Conservation (phyloP, 1,140 invertebrate species). For the Hycleus phaleratus region DNA sequence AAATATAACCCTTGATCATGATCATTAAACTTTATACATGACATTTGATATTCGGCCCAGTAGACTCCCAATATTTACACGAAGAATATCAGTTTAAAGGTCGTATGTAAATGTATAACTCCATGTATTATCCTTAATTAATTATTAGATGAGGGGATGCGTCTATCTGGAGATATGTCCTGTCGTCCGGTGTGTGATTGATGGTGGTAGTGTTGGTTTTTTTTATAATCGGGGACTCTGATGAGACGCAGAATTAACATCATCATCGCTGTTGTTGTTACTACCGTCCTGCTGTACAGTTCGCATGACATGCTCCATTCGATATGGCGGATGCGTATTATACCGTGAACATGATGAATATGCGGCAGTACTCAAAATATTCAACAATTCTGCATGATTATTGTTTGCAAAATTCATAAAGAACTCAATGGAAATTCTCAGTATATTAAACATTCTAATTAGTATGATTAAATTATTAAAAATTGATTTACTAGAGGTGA, state of each 20-base stretch:
- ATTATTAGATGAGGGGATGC: constrained; percentile 12
- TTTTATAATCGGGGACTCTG: constrained; percentile 12
- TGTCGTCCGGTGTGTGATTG: neutral
- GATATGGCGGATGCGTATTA: constrained; percentile 32
- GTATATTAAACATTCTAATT: neutral
- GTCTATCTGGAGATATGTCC: neutral
- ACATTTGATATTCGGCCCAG: constrained; percentile 4
- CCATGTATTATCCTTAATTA: constrained; percentile 10
- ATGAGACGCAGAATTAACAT: constrained; percentile 27
- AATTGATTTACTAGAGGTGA: neutral
- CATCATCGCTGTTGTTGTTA: constrained; percentile 4
- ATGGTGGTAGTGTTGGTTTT: constrained; percentile 13
- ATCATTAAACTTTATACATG: constrained; percentile 6
- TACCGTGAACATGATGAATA: constrained; percentile 23
- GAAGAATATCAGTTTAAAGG: neutral
- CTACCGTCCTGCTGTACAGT: constrained; percentile 19
- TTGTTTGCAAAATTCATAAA: neutral
- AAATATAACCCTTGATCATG: too few relatives aligned
- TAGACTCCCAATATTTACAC: constrained; percentile 5
- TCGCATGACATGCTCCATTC: constrained; percentile 31
- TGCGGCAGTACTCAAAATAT: constrained; percentile 19
- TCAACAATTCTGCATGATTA: neutral
- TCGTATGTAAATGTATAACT: constrained; percentile 14
- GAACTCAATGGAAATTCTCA: neutral
- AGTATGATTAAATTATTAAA: neutral